Evolutionary conservation across 2,113 vertebrate species (phyloP).

Genomic region (Ammodytes marinus): DNA sequence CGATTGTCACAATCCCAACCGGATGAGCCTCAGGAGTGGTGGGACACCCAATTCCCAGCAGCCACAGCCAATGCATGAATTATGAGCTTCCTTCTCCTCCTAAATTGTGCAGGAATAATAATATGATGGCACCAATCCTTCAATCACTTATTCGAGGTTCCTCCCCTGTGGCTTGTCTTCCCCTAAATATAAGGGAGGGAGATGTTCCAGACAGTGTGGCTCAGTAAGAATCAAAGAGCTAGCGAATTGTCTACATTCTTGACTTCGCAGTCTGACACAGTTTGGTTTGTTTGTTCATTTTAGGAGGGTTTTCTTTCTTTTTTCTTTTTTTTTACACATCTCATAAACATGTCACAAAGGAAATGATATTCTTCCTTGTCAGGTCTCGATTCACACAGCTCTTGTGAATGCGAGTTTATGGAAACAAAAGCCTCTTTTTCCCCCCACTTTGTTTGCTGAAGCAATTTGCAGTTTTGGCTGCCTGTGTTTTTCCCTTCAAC

Average conservation of each 20-base stretch:
- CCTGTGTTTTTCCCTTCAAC: conserved; percentile 33
- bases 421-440: conserved; percentile 30
- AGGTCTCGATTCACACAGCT: conserved; percentile 19
- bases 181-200: conserved; percentile 29
- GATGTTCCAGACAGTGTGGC: neutral
- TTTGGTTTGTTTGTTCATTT: conserved; percentile 30
- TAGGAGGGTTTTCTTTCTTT: neutral
- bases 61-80: conserved; percentile 59
- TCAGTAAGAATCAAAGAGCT: conserved; percentile 41
- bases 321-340: neutral
- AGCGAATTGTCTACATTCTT: conserved; percentile 39
- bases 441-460: conserved; percentile 23
- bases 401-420: conserved; percentile 21
- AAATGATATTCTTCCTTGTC: conserved; percentile 17
- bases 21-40: conserved; percentile 30
- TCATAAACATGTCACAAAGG: conserved; percentile 40
- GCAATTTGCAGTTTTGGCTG: conserved; percentile 21
- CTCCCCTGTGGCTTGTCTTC: conserved; percentile 52
- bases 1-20: conserved; percentile 29
- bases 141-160: conserved; percentile 67
- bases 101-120: conserved; percentile 53
- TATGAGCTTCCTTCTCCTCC: conserved; percentile 67
- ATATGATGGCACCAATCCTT: conserved; percentile 72
- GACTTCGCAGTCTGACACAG: conserved; percentile 28
- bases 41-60: conserved; percentile 13